These are phyloP conservation scores for Lordiphosa collinella DNA, from an alignment of 1,140 invertebrate genomes.

Conservation along the genomic window DNA sequence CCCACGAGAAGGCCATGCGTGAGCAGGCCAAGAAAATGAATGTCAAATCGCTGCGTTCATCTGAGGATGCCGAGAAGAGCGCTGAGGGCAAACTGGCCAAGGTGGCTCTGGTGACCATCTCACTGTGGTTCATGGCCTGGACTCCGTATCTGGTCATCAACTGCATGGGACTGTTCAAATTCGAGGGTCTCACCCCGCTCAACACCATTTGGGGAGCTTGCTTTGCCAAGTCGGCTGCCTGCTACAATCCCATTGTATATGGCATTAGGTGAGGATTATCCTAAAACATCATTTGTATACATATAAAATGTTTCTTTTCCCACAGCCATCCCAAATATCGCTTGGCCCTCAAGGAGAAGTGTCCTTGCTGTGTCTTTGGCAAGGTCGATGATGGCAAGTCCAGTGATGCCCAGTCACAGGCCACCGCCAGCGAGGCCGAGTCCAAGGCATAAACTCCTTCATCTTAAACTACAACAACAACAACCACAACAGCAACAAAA, in stretches of 20 bases:
- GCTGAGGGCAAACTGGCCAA: conserved; percentile 89
- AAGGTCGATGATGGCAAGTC: conserved; percentile 71
- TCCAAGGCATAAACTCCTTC: conserved; percentile 69
- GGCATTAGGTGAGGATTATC: conserved; percentile 84
- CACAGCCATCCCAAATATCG: conserved; percentile 87
- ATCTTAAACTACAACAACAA: conserved; percentile 45
- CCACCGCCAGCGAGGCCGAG: conserved; percentile 71
- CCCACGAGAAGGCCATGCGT: conserved; percentile 90
- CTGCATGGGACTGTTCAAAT: conserved; percentile 86
- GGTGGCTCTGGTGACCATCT: conserved; percentile 90
- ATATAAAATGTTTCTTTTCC: no score
- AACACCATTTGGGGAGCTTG: conserved; percentile 89
- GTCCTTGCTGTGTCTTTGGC: conserved; percentile 85
- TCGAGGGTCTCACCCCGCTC: conserved; percentile 84
- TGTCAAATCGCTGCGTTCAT: conserved; percentile 87
- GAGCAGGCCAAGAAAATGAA: conserved; percentile 94
- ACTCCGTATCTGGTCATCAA: conserved; percentile 92
- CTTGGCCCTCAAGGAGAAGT: conserved; percentile 85
- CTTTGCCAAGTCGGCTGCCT: conserved; percentile 89
- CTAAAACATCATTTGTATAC: no score
- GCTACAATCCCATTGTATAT: conserved; percentile 91
- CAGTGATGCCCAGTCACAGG: conserved; percentile 81
- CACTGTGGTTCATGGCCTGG: conserved; percentile 92
- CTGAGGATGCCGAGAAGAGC: conserved; percentile 84
- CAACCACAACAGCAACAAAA: conserved; percentile 42